Percentiles rank a stretch among this genome's conserved stretches.
These are phyloP conservation scores for Holothuria scabra DNA, from an alignment of 53 echinoderm and acorn worm species.

Conservation along the genomic window DNA sequence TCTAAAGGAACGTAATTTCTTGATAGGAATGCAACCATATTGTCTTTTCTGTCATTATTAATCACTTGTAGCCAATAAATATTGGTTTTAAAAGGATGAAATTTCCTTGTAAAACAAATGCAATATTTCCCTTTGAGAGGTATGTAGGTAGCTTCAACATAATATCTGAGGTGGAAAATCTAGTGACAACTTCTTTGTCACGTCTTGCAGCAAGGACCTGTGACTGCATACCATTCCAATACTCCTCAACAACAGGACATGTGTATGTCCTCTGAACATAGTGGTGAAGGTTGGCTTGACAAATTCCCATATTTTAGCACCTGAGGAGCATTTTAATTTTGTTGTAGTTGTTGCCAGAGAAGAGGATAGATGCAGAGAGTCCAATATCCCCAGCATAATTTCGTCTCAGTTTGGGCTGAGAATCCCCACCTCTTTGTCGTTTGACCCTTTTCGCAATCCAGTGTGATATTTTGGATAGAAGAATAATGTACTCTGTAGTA, in stretches of 20 bases:
- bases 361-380: not conserved
- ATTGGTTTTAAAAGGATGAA: no score
- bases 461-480: not conserved
- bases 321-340: constrained; percentile 5
- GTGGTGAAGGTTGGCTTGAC: not conserved
- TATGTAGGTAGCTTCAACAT: no score
- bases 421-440: not conserved
- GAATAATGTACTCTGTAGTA: not conserved
- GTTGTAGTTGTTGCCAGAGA: constrained; percentile 12
- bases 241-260: not conserved
- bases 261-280: not conserved
- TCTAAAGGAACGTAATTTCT: no score
- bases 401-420: not conserved
- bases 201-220: no score
- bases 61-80: no score
- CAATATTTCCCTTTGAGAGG: no score
- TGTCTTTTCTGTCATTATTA: no score
- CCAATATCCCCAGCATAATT: not conserved
- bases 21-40: no score
- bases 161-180: no score
- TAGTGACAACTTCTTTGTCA: no score
- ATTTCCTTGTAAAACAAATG: no score
- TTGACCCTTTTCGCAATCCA: not conserved
- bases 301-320: not conserved
- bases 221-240: not conserved